Conservation (phyloP, 2,113 vertebrate genomes). For the Leuciscus idus region DNA sequence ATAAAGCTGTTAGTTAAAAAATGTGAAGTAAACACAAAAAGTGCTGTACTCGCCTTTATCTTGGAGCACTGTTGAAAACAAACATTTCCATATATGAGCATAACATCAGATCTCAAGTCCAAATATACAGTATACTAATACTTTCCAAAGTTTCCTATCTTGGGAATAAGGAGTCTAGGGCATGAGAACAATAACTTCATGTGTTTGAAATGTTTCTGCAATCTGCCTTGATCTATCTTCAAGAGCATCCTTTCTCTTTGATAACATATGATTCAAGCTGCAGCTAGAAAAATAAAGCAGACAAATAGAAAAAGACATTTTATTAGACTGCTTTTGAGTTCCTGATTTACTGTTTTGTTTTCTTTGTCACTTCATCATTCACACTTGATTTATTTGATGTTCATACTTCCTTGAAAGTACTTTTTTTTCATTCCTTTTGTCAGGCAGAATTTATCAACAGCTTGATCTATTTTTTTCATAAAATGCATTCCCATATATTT, state of each 20-base stretch:
- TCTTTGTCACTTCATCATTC: constrained; percentile 43
- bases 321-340: constrained; percentile 20
- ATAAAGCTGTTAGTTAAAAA: background rate
- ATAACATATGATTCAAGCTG: constrained; percentile 23
- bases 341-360: constrained; percentile 27
- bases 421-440: background rate
- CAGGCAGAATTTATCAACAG: background rate
- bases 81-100: background rate
- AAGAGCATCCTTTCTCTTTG: constrained; percentile 17
- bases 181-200: constrained; percentile 4
- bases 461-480: background rate
- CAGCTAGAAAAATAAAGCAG: background rate
- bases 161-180: background rate
- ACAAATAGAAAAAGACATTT: constrained; percentile 24
- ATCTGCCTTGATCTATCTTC: constrained; percentile 36
- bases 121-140: constrained; percentile 17
- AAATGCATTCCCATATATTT: background rate
- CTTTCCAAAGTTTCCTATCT: background rate
- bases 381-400: constrained; percentile 28
- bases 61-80: background rate
- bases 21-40: background rate
- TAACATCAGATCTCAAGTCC: background rate
- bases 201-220: constrained; percentile 7
- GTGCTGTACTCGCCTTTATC: background rate
- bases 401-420: constrained; percentile 4